These are phyloP conservation scores for Idris sp. DNA, from an alignment of 1,140 invertebrate genomes.

Conservation along the genomic window DNA sequence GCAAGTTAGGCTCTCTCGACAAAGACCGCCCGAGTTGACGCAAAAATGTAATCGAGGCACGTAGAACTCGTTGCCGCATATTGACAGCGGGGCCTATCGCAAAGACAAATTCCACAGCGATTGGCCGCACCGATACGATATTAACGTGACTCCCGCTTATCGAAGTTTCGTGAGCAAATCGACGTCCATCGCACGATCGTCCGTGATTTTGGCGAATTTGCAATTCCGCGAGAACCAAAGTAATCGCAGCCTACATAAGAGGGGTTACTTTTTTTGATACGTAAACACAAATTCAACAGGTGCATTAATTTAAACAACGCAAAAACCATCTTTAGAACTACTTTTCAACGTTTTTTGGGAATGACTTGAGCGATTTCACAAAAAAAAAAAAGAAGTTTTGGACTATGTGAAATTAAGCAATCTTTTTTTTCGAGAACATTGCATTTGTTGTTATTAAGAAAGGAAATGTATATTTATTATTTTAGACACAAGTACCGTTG, in stretches of 20 bases:
- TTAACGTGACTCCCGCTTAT: constrained; percentile 50
- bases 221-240: background rate
- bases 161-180: constrained; percentile 30
- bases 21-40: constrained; percentile 41
- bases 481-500: too few species aligned
- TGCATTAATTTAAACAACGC: constrained; percentile 45
- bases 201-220: constrained; percentile 6
- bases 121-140: constrained; percentile 44
- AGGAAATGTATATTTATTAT: too few species aligned
- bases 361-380: too few species aligned
- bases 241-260: constrained; percentile 11
- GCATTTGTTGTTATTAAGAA: too few species aligned
- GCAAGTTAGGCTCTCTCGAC: constrained; percentile 30
- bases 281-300: constrained; percentile 33
- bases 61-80: constrained; percentile 33
- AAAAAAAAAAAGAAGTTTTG: too few species aligned
- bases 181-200: constrained; percentile 6
- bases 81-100: constrained; percentile 35
- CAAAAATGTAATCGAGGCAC: constrained; percentile 55
- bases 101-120: constrained; percentile 55
- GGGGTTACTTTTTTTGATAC: constrained; percentile 22
- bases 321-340: too few species aligned
- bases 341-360: too few species aligned
- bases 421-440: too few species aligned
- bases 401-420: too few species aligned